Evolutionary conservation across 2,888 invertebrate species (phyloP).

Genomic region (Megamerina dolium): DNA sequence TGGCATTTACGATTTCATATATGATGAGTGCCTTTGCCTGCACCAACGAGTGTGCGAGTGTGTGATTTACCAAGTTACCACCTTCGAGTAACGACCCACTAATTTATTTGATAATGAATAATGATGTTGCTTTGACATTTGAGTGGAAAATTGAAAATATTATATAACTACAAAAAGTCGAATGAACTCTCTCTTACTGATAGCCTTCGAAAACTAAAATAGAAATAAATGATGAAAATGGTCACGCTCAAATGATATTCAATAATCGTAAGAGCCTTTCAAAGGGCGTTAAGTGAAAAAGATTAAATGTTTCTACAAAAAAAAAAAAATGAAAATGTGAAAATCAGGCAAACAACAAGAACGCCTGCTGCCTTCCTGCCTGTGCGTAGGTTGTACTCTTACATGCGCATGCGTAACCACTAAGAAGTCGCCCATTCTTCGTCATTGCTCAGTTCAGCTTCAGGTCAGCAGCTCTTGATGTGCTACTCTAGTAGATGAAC

Average conservation of each 20-base stretch:
- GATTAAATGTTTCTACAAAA: not conserved
- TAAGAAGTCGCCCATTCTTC: too few species aligned
- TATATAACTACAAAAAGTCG: not conserved
- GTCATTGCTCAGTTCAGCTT: too few species aligned
- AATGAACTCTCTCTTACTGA: too few species aligned
- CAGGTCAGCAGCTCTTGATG: not conserved
- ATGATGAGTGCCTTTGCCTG: too few species aligned
- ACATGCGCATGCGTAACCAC: too few species aligned
- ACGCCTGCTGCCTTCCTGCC: too few species aligned
- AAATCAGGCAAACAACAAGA: too few species aligned
- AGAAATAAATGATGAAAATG: not conserved
- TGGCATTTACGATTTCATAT: too few species aligned
- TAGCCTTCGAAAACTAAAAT: not conserved
- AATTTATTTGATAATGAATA: conserved; percentile 16
- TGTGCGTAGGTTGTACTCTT: not conserved
- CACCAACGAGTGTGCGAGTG: not conserved
- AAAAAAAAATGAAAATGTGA: too few species aligned
- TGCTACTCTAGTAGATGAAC: not conserved
- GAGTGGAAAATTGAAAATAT: not conserved
- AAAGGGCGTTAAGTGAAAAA: conserved; percentile 1
- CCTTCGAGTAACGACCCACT: conserved; percentile 12
- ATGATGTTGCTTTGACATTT: conserved; percentile 5
- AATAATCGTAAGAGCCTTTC: not conserved
- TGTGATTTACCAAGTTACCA: conserved; percentile 13
- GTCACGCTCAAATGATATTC: not conserved